Evolutionary conservation across 2,797 vertebrate genomes (phyloP).

Genomic region (Tiaroga cobitis): DNA sequence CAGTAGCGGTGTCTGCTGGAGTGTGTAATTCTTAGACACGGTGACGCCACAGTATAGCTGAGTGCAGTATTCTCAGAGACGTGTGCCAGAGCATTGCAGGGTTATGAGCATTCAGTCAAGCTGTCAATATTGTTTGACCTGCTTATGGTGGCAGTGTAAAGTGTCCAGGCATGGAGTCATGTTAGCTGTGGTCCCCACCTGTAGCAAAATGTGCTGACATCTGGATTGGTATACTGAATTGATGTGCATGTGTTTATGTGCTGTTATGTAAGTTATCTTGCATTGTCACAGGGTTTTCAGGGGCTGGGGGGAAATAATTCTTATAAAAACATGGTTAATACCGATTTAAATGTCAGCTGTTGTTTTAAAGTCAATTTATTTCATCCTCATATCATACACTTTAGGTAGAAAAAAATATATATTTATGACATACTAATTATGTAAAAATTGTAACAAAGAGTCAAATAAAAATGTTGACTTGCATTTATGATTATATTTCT

Average conservation of each 20-base stretch:
- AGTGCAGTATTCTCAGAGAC: constrained; percentile 14
- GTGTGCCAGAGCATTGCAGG: constrained; percentile 1
- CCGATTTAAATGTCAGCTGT: neutral
- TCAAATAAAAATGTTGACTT: neutral
- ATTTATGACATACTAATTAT: neutral
- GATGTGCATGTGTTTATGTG: neutral
- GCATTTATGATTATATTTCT: neutral
- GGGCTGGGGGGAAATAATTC: neutral
- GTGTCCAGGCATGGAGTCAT: neutral
- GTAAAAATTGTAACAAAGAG: neutral
- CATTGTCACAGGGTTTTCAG: neutral
- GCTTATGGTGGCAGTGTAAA: neutral
- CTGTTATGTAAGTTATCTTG: neutral
- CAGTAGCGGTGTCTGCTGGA: neutral
- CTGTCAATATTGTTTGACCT: constrained; percentile 4
- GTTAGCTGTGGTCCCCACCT: constrained; percentile 1
- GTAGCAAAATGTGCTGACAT: neutral
- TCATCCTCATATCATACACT: neutral
- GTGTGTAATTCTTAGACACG: constrained; percentile 21
- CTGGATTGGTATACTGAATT: neutral
- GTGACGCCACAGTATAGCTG: constrained; percentile 9
- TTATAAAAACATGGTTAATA: neutral
- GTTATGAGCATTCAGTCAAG: constrained; percentile 15
- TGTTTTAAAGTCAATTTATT: neutral
- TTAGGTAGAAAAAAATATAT: no score